Conservation (phyloP, 2,888 invertebrate species). For the Acleris emargana region DNA sequence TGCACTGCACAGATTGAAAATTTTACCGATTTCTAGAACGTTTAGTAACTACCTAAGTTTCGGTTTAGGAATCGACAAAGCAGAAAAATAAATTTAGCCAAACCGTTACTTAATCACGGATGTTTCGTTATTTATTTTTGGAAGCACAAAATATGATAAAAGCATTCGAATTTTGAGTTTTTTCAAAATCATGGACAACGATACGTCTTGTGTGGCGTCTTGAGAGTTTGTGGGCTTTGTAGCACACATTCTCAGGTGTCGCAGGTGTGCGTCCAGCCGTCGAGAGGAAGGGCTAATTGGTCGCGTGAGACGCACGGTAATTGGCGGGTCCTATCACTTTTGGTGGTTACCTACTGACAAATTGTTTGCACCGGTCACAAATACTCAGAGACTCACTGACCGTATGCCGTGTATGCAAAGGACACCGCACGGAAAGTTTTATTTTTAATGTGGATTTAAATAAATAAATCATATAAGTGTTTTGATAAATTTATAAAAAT, state of each 20-base stretch:
- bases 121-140: too few species aligned
- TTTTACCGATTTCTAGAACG: too few species aligned
- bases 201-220: constrained; percentile 3
- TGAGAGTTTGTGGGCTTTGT: constrained; percentile 3
- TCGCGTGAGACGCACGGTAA: constrained; percentile 24
- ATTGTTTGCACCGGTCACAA: constrained; percentile 17
- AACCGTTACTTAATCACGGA: too few species aligned
- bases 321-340: constrained; percentile 19
- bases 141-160: not conserved
- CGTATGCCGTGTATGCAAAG: too few species aligned
- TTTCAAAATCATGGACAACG: not conserved
- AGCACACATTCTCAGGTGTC: constrained; percentile 29
- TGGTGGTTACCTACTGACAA: constrained; percentile 24
- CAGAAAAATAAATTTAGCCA: too few species aligned
- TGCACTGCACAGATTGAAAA: too few species aligned
- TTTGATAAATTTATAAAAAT: too few species aligned
- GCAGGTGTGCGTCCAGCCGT: constrained; percentile 27
- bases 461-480: too few species aligned
- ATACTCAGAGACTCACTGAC: not conserved
- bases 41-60: too few species aligned
- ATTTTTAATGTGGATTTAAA: too few species aligned
- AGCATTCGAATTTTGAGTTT: not conserved
- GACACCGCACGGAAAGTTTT: too few species aligned
- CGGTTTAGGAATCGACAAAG: too few species aligned
- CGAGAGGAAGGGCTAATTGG: constrained; percentile 30